Evolutionary conservation across 2,797 vertebrate species (phyloP).

Genomic region (Microctenopoma lineatum): DNA sequence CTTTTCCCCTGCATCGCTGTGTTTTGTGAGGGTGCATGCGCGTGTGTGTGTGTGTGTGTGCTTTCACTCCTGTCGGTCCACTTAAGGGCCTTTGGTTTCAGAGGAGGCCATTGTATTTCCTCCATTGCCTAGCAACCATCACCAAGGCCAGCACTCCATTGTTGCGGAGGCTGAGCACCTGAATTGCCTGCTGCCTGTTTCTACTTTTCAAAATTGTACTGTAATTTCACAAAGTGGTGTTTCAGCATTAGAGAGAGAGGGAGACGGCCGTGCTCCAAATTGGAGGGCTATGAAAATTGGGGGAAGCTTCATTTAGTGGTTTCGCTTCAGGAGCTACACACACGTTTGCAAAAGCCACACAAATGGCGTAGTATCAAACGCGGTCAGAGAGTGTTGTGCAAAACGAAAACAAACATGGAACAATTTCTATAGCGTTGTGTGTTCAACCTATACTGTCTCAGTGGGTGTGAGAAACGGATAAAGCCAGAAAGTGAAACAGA

Average conservation of each 20-base stretch:
- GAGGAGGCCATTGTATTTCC: slow-evolving; percentile 88
- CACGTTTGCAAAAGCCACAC: slow-evolving; percentile 51
- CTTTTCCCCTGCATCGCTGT: slow-evolving; percentile 57
- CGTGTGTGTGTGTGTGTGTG: slow-evolving; percentile 41
- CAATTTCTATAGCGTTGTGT: slow-evolving; percentile 16
- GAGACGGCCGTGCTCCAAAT: slow-evolving; percentile 49
- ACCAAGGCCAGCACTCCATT: slow-evolving; percentile 87
- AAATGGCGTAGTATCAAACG: slow-evolving; percentile 34
- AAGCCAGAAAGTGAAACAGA: slow-evolving; percentile 10
- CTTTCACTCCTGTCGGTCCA: slow-evolving; percentile 81
- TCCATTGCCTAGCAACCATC: slow-evolving; percentile 87
- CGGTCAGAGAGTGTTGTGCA: slow-evolving; percentile 23
- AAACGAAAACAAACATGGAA: slow-evolving; percentile 57
- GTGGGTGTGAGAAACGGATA: slow-evolving; percentile 6
- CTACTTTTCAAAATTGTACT: slow-evolving; percentile 84
- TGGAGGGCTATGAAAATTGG: slow-evolving; percentile 70
- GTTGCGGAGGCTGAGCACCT: slow-evolving; percentile 84
- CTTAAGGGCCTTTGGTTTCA: slow-evolving; percentile 87
- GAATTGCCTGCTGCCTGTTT: slow-evolving; percentile 81
- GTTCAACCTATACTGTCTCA: slow-evolving; percentile 16
- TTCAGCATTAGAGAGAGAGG: slow-evolving; percentile 74
- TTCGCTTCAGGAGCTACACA: slow-evolving; percentile 44
- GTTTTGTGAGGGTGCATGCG: slow-evolving; percentile 48
- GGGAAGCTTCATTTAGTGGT: slow-evolving; percentile 65
- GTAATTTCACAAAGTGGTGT: slow-evolving; percentile 83